phyloP scores from a whole-genome alignment of 2,113 vertebrate species.

The Caloenas nicobarica region DNA sequence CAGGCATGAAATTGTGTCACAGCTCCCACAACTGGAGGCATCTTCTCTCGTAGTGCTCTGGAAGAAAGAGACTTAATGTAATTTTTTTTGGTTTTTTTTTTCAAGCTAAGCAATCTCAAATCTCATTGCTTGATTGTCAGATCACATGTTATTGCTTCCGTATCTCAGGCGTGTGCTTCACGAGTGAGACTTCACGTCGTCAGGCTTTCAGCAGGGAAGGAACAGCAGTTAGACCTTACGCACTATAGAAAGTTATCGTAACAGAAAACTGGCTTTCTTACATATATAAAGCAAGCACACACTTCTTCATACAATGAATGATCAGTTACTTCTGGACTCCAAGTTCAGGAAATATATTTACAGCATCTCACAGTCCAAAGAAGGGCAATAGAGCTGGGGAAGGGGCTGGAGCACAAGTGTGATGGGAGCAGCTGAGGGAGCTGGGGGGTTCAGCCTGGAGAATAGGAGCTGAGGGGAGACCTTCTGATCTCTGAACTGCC shows the following conservation, averaged over 20 bases:
- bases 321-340: background rate
- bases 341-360: background rate
- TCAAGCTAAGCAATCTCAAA: background rate
- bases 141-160: background rate
- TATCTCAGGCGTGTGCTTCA: background rate
- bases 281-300: background rate
- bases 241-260: background rate
- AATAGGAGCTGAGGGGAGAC: too few species aligned
- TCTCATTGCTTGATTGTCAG: background rate
- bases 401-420: too few species aligned
- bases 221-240: background rate
- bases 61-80: background rate
- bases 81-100: background rate
- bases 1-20: slow-evolving; percentile 96
- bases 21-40: slow-evolving; percentile 85
- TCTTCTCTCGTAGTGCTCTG: slow-evolving; percentile 83
- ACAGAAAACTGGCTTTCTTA: background rate
- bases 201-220: background rate
- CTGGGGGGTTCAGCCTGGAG: too few species aligned
- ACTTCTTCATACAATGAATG: background rate
- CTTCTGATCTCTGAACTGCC: too few species aligned
- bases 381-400: background rate
- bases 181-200: fast-evolving
- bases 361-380: background rate
- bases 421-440: too few species aligned